These are phyloP conservation scores for Elephantulus edwardii DNA, from an alignment of 2,113 vertebrate species.

Conservation along the genomic window DNA sequence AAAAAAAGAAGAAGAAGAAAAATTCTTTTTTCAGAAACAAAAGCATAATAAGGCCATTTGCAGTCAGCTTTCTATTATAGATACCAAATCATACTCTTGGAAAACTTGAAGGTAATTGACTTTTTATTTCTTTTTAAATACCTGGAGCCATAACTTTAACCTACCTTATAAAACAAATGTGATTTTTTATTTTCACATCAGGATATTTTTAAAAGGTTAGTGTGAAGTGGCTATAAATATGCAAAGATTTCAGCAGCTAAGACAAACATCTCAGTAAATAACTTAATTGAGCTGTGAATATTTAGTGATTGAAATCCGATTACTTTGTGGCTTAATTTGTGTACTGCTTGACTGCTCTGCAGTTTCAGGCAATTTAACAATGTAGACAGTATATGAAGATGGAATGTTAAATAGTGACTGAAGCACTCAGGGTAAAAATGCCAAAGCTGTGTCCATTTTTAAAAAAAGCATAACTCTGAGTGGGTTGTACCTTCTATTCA, in stretches of 20 bases:
- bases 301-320: conserved; percentile 87
- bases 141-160: conserved; percentile 75
- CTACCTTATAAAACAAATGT: conserved; percentile 73
- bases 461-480: neutral
- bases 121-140: conserved; percentile 81
- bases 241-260: conserved; percentile 75
- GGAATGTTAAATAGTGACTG: conserved; percentile 81
- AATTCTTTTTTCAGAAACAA: conserved; percentile 70
- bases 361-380: conserved; percentile 84
- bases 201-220: conserved; percentile 78
- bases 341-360: conserved; percentile 83
- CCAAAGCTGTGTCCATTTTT: conserved; percentile 48
- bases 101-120: conserved; percentile 71
- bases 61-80: conserved; percentile 69
- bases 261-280: conserved; percentile 85
- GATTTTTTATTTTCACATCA: conserved; percentile 78
- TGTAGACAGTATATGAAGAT: conserved; percentile 77
- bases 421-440: conserved; percentile 60
- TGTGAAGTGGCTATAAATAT: conserved; percentile 78
- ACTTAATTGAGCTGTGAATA: conserved; percentile 87
- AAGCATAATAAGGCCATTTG: conserved; percentile 75
- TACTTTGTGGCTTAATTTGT: conserved; percentile 85
- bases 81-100: conserved; percentile 62
- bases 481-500: neutral
- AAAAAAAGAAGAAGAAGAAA: too few relatives aligned